Percentiles rank a stretch among this genome's conserved stretches.
Evolutionary conservation across 2,113 vertebrate species (phyloP).

Genomic region (Oncorhynchus clarkii): DNA sequence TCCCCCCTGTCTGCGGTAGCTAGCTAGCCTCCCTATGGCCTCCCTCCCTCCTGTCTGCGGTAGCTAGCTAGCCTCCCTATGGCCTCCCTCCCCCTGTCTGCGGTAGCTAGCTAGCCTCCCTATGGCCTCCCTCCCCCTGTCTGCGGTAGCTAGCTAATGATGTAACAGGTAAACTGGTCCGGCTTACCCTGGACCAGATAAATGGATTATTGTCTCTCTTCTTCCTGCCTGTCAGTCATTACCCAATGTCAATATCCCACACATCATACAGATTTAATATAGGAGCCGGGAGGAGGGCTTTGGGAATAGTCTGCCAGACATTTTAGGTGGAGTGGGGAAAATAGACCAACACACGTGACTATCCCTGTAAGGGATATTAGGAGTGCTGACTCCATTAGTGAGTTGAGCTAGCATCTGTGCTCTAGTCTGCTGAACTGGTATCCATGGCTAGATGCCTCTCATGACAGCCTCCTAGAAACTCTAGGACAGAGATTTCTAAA

Average conservation of each 20-base stretch:
- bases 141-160: slow-evolving; percentile 49
- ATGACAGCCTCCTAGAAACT: neutral
- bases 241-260: neutral
- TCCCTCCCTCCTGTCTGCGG: neutral
- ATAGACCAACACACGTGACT: neutral
- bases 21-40: slow-evolving; percentile 23
- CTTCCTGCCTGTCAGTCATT: slow-evolving; percentile 39
- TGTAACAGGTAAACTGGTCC: slow-evolving; percentile 66
- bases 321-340: slow-evolving; percentile 10
- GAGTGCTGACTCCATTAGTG: neutral
- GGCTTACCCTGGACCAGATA: slow-evolving; percentile 56
- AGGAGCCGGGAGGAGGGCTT: neutral
- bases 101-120: slow-evolving; percentile 1
- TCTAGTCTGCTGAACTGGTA: neutral
- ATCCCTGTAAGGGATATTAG: neutral
- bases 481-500: neutral
- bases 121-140: neutral
- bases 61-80: neutral
- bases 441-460: neutral
- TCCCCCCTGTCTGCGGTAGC: slow-evolving; percentile 11
- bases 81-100: neutral
- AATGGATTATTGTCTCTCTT: slow-evolving; percentile 63
- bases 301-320: slow-evolving; percentile 3
- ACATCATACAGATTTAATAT: slow-evolving; percentile 34
- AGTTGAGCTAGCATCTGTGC: neutral